Conservation (phyloP, 2,888 invertebrate species). For the Sylvicola cinctus region DNA sequence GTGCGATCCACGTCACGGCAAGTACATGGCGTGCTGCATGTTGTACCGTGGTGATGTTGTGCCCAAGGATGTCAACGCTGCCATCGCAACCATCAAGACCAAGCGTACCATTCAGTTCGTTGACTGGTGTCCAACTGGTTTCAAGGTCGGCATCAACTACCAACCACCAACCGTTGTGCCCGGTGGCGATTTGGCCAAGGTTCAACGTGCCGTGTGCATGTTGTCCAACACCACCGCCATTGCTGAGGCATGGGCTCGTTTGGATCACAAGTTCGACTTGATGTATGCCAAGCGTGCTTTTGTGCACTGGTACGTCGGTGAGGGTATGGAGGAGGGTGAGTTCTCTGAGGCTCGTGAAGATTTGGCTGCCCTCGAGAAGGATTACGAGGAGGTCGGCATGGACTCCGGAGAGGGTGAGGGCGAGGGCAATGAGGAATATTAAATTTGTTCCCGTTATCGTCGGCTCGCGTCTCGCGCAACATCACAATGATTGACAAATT, state of each 20-base stretch:
- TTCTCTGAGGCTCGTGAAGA: conserved; percentile 78
- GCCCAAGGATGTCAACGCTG: conserved; percentile 82
- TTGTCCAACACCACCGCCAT: conserved; percentile 91
- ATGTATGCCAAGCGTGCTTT: conserved; percentile 94
- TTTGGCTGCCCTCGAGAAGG: conserved; percentile 58
- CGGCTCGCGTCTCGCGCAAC: too few relatives aligned
- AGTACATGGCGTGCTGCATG: conserved; percentile 94
- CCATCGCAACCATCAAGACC: conserved; percentile 87
- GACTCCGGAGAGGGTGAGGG: conserved; percentile 51
- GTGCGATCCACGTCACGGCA: conserved; percentile 76
- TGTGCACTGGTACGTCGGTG: conserved; percentile 85
- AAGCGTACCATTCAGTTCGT: conserved; percentile 79
- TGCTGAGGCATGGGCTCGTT: conserved; percentile 86
- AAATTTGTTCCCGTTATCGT: too few relatives aligned
- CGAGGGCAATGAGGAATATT: conserved; percentile 50
- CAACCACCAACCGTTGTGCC: conserved; percentile 82
- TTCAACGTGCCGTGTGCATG: conserved; percentile 92
- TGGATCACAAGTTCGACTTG: conserved; percentile 87
- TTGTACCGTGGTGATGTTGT: conserved; percentile 82
- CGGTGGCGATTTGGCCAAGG: conserved; percentile 79
- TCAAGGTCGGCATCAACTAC: conserved; percentile 72
- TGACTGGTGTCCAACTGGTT: conserved; percentile 72
- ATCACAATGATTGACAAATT: too few relatives aligned
- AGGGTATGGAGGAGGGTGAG: conserved; percentile 76
- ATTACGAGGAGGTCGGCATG: conserved; percentile 59